Evolutionary conservation across 2,113 vertebrate species (phyloP).

Genomic region (Microcebus lehilahytsara): DNA sequence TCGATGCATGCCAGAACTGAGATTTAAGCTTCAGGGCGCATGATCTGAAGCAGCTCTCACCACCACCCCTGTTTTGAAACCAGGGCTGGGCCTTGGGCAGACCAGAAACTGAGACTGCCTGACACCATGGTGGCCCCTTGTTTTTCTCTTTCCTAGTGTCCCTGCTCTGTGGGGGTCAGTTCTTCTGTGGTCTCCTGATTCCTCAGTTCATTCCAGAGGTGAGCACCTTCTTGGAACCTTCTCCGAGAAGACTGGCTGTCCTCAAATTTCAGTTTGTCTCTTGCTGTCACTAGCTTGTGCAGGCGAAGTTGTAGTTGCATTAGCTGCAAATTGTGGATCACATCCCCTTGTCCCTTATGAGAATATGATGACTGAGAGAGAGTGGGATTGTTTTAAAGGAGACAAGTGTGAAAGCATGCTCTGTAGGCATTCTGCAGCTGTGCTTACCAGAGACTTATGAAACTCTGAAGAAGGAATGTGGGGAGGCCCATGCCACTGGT

Average conservation of each 20-base stretch:
- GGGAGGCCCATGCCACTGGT: neutral
- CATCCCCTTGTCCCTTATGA: neutral
- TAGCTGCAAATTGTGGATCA: neutral
- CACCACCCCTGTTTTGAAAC: neutral
- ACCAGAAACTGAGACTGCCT: neutral
- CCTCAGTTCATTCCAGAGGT: neutral
- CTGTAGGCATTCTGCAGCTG: neutral
- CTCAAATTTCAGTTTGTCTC: neutral
- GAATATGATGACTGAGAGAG: neutral
- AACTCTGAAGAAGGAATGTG: neutral
- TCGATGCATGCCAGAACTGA: neutral
- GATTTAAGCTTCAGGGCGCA: neutral
- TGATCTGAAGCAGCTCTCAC: neutral
- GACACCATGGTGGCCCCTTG: neutral
- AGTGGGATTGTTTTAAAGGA: neutral
- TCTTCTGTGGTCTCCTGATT: neutral
- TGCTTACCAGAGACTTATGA: neutral
- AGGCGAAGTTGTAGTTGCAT: neutral
- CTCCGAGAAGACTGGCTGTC: neutral
- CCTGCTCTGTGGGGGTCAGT: neutral
- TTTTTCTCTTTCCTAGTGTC: neutral
- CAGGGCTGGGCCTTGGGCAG: neutral
- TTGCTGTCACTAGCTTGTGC: neutral
- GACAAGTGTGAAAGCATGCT: neutral
- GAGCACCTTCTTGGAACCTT: neutral